These are phyloP conservation scores for Bombus affinis DNA, from an alignment of 1,140 invertebrate genomes.

Conservation along the genomic window DNA sequence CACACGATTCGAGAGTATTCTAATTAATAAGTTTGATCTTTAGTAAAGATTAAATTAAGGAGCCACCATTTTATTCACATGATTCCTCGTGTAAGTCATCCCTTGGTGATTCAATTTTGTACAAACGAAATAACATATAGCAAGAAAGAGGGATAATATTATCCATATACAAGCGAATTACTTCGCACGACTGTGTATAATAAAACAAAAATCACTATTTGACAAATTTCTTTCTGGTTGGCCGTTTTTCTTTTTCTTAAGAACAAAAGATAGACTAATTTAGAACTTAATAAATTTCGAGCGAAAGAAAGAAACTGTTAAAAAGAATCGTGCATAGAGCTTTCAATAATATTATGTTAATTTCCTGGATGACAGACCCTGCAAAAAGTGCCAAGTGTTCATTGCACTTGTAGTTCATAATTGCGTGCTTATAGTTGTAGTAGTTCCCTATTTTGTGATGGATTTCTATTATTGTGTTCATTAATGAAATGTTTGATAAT, in stretches of 20 bases:
- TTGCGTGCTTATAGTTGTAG: conserved; percentile 38
- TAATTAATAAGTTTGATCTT: conserved; percentile 6
- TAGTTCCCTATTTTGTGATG: conserved; percentile 22
- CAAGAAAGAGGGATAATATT: conserved; percentile 43
- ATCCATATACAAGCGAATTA: conserved; percentile 58
- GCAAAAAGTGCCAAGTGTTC: conserved; percentile 50
- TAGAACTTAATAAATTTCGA: background rate
- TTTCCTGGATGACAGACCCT: background rate
- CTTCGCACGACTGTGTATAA: conserved; percentile 70
- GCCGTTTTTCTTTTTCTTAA: conserved; percentile 21
- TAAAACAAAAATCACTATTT: conserved; percentile 67
- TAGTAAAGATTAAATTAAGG: background rate
- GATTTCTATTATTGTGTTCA: conserved; percentile 56
- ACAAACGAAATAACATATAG: conserved; percentile 65
- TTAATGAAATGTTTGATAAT: conserved; percentile 33
- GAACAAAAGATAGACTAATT: background rate
- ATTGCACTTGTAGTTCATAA: conserved; percentile 37
- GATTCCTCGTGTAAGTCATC: conserved; percentile 43
- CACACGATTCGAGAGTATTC: conserved; percentile 11
- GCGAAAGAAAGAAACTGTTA: background rate
- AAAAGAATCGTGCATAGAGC: background rate
- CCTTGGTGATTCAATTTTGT: conserved; percentile 70
- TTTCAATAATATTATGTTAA: conserved; percentile 6
- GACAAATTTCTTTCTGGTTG: conserved; percentile 49
- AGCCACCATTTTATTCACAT: background rate